A percentile compares a stretch with the other conserved stretches of the same genome.
These are phyloP conservation scores for Tachina fera DNA, from an alignment of 2,888 invertebrate genomes.

Conservation along the genomic window DNA sequence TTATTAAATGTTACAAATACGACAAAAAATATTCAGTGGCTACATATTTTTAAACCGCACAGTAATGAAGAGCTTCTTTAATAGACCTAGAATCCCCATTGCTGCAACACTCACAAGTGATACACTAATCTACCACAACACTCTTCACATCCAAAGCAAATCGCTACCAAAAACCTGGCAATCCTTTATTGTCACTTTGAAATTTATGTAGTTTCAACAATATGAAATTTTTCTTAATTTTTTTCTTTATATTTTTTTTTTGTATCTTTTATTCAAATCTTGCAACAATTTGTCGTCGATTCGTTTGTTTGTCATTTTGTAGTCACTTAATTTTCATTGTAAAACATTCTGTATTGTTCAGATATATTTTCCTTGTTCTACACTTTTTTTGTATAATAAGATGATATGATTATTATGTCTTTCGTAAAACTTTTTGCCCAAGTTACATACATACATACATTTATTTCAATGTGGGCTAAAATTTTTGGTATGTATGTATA, in stretches of 20 bases:
- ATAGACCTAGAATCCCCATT: too few relatives aligned
- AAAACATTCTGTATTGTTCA: slow-evolving; percentile 41
- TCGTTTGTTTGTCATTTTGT: slow-evolving; percentile 66
- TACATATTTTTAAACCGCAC: too few relatives aligned
- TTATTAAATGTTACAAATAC: too few relatives aligned
- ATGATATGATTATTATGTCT: slow-evolving; percentile 15
- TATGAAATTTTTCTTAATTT: slow-evolving; percentile 9
- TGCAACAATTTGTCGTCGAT: slow-evolving; percentile 68
- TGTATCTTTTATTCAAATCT: slow-evolving; percentile 68
- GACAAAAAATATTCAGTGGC: too few relatives aligned
- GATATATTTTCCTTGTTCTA: slow-evolving; percentile 7
- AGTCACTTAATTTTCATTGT: slow-evolving; percentile 67
- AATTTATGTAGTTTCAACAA: slow-evolving; percentile 29
- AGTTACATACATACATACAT: background rate
- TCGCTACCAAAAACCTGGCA: slow-evolving; percentile 3
- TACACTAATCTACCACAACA: too few relatives aligned
- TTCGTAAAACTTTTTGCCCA: slow-evolving; percentile 10
- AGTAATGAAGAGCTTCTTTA: too few relatives aligned
- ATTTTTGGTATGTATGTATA: slow-evolving; percentile 28
- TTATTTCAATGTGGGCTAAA: slow-evolving; percentile 34
- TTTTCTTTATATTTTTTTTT: slow-evolving; percentile 28
- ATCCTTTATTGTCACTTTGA: slow-evolving; percentile 34
- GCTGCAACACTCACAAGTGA: too few relatives aligned
- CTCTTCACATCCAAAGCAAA: too few relatives aligned
- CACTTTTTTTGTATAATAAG: slow-evolving; percentile 23